Evolutionary conservation across 2,888 invertebrate species (phyloP).

Genomic region (Siphlonurus alternatus): DNA sequence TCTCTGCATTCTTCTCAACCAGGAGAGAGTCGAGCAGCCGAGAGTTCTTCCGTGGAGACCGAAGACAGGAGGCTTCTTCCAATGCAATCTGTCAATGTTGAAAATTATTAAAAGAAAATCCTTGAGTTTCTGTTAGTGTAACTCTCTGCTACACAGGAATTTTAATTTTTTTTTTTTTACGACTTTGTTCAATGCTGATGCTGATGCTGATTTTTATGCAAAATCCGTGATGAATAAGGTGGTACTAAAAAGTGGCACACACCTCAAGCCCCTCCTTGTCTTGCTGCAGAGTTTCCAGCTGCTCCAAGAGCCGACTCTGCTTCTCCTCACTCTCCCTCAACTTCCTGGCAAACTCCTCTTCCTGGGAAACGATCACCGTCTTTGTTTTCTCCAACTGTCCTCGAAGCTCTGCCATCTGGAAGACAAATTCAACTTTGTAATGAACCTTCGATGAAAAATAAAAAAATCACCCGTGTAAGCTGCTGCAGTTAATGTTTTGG

Average conservation of each 20-base stretch:
- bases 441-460: too few species aligned
- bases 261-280: neutral
- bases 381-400: constrained; percentile 26
- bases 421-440: too few species aligned
- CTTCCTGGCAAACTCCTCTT: constrained; percentile 23
- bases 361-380: constrained; percentile 25
- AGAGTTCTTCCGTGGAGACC: neutral
- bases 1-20: constrained; percentile 52
- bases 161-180: too few species aligned
- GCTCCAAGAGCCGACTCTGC: constrained; percentile 23
- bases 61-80: neutral
- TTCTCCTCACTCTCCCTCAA: constrained; percentile 22
- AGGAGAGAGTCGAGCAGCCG: constrained; percentile 40
- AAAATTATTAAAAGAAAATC: too few species aligned
- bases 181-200: neutral
- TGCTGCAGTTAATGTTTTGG: too few species aligned
- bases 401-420: constrained; percentile 24
- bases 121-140: too few species aligned
- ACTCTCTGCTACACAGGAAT: too few species aligned
- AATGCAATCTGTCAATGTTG: too few species aligned
- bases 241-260: too few species aligned
- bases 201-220: too few species aligned
- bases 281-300: neutral
- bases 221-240: too few species aligned
- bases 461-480: too few species aligned